Evolutionary conservation across 2,797 vertebrate genomes (phyloP).

Genomic region (Syngnathus rostellatus): DNA sequence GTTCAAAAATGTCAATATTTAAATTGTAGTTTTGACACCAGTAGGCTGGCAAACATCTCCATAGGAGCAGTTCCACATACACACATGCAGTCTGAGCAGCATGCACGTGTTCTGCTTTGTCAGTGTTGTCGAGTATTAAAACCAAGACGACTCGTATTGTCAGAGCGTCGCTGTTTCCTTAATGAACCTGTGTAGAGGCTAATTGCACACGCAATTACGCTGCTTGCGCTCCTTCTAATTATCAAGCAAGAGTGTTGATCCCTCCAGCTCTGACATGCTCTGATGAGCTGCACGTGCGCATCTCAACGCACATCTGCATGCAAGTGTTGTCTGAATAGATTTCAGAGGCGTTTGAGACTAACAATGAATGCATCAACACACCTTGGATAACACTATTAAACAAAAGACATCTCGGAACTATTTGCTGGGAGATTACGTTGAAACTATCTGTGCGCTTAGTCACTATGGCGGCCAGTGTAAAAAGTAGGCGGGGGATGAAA

Average conservation of each 20-base stretch:
- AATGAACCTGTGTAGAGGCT: slow-evolving; percentile 36
- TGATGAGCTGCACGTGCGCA: background rate
- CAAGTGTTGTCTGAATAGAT: background rate
- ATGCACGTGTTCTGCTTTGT: slow-evolving; percentile 17
- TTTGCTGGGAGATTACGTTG: background rate
- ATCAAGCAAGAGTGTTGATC: slow-evolving; percentile 19
- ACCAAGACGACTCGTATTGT: slow-evolving; percentile 19
- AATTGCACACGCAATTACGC: slow-evolving; percentile 32
- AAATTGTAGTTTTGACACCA: background rate
- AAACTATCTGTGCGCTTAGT: background rate
- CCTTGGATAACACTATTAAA: background rate
- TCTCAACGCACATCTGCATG: background rate
- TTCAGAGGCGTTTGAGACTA: background rate
- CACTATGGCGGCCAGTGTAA: background rate
- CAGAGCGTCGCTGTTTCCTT: slow-evolving; percentile 29
- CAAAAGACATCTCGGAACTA: background rate
- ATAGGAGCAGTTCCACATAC: slow-evolving; percentile 13
- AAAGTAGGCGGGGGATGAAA: background rate
- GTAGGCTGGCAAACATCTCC: slow-evolving; percentile 13
- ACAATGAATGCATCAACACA: background rate
- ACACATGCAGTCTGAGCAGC: slow-evolving; percentile 17
- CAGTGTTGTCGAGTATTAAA: slow-evolving; percentile 23
- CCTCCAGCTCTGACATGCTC: slow-evolving; percentile 10
- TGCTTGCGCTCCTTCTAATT: slow-evolving; percentile 24
- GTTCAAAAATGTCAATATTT: background rate